Evolutionary conservation across 1,140 invertebrate genomes (phyloP), one percentile per base, ranked within the genome.

Genomic region (Solenopsis invicta): DNA sequence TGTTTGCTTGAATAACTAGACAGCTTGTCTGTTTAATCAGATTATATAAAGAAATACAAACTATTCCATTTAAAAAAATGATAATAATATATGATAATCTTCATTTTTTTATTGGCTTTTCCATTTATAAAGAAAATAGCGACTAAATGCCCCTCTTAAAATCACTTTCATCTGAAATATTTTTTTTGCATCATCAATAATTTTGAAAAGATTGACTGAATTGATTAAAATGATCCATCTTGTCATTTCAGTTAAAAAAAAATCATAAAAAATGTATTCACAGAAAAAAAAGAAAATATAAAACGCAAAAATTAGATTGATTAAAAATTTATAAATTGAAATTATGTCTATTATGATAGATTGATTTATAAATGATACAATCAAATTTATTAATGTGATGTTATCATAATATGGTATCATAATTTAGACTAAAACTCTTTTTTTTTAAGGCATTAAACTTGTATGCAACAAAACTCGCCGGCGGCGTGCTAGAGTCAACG

Each of bases 381-480:
- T 4, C 18, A 61, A 8, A 77, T 18, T 52, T 50, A 69, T 48
- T 5, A 69, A 16, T n/a, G n/a, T 21, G 8, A 72, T 9, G 45
- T 71, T 13, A 13, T 54, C 5, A 45, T n/a, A 69, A 45, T 3
- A 13, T 18, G 13, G 8, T 56, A 4, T 3, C 4, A 4, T 78
- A 34, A n/a, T 81, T 21, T 69, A 13, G 54, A 81, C 45, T 81
- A 64, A 29, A 88, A 85, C 72, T 82, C 89, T 88, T 69, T 90
- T 90, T 91, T 86, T 96, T 93, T 86, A 94, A 97, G 97, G 96
- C 97, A 76, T 94, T 97, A 59, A 96, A 96, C 93, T 94, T 97
- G 61, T 97, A 97, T 93, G 97, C 97, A 61, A 96, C 96, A n/a
- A 97, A 97, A 94, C 95, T 97, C 64, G 96, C 96, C 80, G 96